These are phyloP conservation scores for Palythoa heliodiscus DNA, from an alignment of 92 coral and sea anemone species.

Conservation along the genomic window DNA sequence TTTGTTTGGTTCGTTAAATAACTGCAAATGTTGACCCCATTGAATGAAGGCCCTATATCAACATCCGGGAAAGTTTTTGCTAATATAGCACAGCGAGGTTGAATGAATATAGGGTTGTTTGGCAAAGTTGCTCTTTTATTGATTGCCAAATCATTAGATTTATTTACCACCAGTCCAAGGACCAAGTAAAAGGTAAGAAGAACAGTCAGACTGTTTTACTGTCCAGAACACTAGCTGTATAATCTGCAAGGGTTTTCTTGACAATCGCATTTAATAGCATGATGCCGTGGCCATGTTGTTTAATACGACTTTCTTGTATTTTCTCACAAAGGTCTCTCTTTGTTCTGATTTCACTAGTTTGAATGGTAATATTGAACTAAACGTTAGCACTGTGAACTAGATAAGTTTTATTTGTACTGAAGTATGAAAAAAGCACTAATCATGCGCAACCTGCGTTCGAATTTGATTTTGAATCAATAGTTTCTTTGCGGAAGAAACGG, in stretches of 20 bases:
- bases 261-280: neutral
- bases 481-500: no score
- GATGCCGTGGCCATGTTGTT: neutral
- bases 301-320: neutral
- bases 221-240: neutral
- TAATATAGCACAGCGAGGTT: neutral
- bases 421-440: no score
- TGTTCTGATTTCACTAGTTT: no score
- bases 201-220: neutral
- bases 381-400: no score
- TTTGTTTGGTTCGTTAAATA: neutral
- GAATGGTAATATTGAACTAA: no score
- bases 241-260: neutral
- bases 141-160: neutral
- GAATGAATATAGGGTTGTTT: neutral
- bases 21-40: neutral
- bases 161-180: neutral
- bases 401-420: no score
- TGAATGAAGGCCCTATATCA: neutral
- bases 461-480: no score
- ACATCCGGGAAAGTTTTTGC: constrained; percentile 15
- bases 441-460: no score
- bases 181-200: neutral
- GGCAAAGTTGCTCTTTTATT: neutral
- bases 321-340: no score